Evolutionary conservation across 2,888 invertebrate species (phyloP).

Genomic region (Acleris cristana): DNA sequence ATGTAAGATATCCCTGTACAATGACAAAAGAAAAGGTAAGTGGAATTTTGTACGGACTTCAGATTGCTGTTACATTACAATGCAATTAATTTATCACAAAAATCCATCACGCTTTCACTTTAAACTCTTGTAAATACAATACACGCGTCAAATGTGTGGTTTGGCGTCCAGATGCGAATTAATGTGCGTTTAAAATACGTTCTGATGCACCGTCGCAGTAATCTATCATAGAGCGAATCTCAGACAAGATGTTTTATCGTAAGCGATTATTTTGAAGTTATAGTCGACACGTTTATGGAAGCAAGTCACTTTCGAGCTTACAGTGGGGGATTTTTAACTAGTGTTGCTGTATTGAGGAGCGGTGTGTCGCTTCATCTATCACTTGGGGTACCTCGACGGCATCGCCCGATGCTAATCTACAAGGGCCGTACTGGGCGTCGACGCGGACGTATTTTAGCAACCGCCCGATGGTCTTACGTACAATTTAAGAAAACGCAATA

Average conservation of each 20-base stretch:
- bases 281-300: neutral
- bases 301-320: neutral
- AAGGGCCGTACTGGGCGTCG: neutral
- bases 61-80: neutral
- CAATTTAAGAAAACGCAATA: conserved; percentile 76
- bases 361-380: neutral
- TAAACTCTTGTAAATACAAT: conserved; percentile 19
- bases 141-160: conserved; percentile 11
- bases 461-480: conserved; percentile 48
- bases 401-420: neutral
- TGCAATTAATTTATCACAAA: conserved; percentile 2
- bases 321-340: neutral
- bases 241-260: conserved; percentile 8
- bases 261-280: neutral
- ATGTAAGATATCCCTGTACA: neutral
- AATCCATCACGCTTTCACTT: conserved; percentile 10
- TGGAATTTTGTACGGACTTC: conserved; percentile 1
- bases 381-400: neutral
- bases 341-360: neutral
- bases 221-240: conserved; percentile 9
- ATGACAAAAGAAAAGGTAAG: conserved; percentile 2
- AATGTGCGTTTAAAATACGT: neutral
- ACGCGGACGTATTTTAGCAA: neutral
- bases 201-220: neutral
- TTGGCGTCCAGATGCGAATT: neutral